A percentile compares a stretch with the other conserved stretches of the same genome.
Conservation (phyloP, 2,797 vertebrate genomes). For the Chrysocyon brachyurus region DNA sequence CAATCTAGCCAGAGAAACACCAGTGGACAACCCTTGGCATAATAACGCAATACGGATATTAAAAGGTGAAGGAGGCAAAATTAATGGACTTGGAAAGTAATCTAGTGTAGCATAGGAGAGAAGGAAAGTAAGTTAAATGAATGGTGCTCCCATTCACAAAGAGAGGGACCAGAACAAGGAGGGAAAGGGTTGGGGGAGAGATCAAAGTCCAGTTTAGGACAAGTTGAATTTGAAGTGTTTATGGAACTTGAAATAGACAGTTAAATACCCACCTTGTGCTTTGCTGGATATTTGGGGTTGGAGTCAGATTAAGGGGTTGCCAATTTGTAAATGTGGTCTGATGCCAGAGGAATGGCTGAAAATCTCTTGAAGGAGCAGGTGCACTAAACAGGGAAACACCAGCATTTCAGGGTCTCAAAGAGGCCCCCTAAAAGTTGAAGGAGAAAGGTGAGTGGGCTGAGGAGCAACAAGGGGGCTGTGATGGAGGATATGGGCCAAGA, state of each 20-base stretch:
- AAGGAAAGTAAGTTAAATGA: neutral
- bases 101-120: neutral
- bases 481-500: neutral
- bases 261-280: neutral
- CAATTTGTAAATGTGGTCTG: fast-evolving
- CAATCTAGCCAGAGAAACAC: neutral
- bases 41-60: neutral
- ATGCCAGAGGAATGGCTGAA: neutral
- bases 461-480: neutral
- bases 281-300: neutral
- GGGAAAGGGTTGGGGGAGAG: neutral
- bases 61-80: neutral
- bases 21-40: neutral
- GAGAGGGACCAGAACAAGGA: neutral
- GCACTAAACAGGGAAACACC: neutral
- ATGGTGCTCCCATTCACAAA: neutral
- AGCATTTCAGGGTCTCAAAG: neutral
- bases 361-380: neutral
- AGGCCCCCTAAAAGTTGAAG: neutral
- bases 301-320: neutral
- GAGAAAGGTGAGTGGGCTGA: neutral
- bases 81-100: neutral
- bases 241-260: neutral
- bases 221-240: neutral
- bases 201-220: neutral